A percentile compares a stretch with the other conserved stretches of the same genome.
Conservation (phyloP, 2,113 vertebrate genomes). For the Pterocles gutturalis region DNA sequence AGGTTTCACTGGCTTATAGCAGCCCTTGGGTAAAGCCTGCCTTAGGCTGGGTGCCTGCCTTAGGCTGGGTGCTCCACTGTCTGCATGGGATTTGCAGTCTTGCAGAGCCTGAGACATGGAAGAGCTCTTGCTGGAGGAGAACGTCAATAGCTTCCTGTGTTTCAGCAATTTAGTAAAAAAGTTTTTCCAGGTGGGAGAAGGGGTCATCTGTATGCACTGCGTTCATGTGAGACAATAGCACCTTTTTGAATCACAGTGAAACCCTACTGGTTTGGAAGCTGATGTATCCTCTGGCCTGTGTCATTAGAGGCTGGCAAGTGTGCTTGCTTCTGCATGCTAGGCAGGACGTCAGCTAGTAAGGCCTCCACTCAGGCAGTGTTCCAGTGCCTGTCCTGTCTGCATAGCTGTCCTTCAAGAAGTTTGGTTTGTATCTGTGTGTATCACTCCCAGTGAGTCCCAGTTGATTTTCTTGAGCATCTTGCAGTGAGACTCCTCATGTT, state of each 20-base stretch:
- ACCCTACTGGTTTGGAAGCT: neutral
- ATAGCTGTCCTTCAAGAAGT: neutral
- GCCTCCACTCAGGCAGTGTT: neutral
- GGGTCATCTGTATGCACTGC: rapidly evolving
- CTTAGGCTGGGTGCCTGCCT: neutral
- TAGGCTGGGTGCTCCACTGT: neutral
- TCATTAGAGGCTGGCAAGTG: neutral
- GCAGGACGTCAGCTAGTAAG: neutral
- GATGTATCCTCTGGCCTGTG: rapidly evolving
- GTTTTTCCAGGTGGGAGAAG: neutral
- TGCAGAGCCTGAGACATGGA: neutral
- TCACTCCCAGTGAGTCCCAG: neutral
- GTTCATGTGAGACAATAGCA: neutral
- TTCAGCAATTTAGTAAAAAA: neutral
- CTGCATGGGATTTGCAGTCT: neutral
- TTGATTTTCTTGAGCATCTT: neutral
- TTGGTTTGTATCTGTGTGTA: neutral
- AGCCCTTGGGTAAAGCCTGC: neutral
- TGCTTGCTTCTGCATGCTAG: neutral
- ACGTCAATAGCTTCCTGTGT: neutral
- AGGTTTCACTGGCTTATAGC: neutral
- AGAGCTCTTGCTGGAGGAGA: neutral
- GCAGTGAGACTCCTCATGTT: neutral
- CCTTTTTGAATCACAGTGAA: neutral
- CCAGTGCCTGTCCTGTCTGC: neutral